Base-by-base conservation (phyloP, 1,140 invertebrate genomes). In the Drosophila biarmipes region DNA sequence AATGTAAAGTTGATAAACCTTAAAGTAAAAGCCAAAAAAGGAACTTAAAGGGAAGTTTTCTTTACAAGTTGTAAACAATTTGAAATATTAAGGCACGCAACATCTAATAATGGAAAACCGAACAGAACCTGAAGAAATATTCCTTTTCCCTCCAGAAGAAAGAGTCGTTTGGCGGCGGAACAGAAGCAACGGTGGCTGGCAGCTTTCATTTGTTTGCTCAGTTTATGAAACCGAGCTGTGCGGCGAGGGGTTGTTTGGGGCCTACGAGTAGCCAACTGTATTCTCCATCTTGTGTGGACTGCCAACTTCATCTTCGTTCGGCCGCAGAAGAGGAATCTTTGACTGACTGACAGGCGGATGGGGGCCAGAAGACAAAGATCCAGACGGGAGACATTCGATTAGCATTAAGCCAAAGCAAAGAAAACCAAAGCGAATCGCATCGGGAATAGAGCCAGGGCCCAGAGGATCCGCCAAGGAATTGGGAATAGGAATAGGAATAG, bases 231-330 rank as follows among this genome's bases (percentile, higher is more conserved):
- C 53, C 52, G 71, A 34, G 43, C 38, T 42, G 24, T 27, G 38
- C 12, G 53, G 38, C 59, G 56, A 34, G n/a, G 42, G 56, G 45
- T 61, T 21, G 27, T 64, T 15, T 19, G 15, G 49, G 17, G 19
- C 15, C 35, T 27, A n/a, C n/a, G n/a, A 12, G 35, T n/a, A 14
- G 4, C n/a, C 27, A 14, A 24, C 37, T 14, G n/a, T 10, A 34
- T 59, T 42, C 29, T 63, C 27, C 49, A n/a, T 43, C 46, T 56
- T 21, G 19, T 10, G 63, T 66, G 67, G 63, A 73, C 72, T 78
- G 78, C 64, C 81, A 86, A 78, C 82, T 86, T 78, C 75, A 87
- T 86, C 82, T 86, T 87, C 69, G 78, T 87, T 56, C 45, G 40
- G 55, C 63, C 6, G 29, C 7, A 31, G 15, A 7, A 40, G 29